Percentiles rank a stretch among this genome's conserved stretches.
Conservation (phyloP, 1,140 invertebrate species). For the Drosophila kohkoa region DNA sequence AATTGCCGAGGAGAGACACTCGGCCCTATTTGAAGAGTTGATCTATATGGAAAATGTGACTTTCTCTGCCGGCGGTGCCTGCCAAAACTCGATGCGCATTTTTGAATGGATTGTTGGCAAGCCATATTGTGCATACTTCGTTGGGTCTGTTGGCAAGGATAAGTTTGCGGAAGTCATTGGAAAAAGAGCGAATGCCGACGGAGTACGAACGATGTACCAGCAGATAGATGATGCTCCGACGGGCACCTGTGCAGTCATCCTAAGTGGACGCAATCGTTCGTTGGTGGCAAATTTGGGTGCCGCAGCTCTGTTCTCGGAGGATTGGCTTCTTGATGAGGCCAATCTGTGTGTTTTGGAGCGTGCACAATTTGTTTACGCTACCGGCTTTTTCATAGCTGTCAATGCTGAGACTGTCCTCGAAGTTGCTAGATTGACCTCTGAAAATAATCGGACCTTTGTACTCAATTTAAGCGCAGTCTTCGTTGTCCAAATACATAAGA, state of each 20-base stretch:
- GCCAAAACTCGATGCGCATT: constrained; percentile 96
- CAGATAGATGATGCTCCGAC: constrained; percentile 91
- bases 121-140: constrained; percentile 92
- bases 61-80: constrained; percentile 95
- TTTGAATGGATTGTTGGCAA: constrained; percentile 96
- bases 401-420: constrained; percentile 23
- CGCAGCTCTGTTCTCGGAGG: constrained; percentile 48
- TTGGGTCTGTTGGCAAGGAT: constrained; percentile 97
- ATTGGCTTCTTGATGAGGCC: constrained; percentile 56
- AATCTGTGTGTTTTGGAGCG: constrained; percentile 50
- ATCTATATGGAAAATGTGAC: constrained; percentile 88
- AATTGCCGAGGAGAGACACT: constrained; percentile 95
- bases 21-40: constrained; percentile 87
- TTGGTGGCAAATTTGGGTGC: constrained; percentile 69
- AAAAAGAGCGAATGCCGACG: constrained; percentile 91
- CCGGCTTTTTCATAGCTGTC: constrained; percentile 69
- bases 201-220: constrained; percentile 95
- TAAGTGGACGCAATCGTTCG: constrained; percentile 80
- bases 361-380: constrained; percentile 53
- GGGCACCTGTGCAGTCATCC: constrained; percentile 94
- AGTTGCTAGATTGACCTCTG: constrained; percentile 24
- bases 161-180: constrained; percentile 94
- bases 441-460: constrained; percentile 36
- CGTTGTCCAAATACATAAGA: constrained; percentile 50
- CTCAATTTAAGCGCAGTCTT: constrained; percentile 70